These are phyloP conservation scores for Pammene fasciana DNA, from an alignment of 2,888 invertebrate species.

Conservation along the genomic window DNA sequence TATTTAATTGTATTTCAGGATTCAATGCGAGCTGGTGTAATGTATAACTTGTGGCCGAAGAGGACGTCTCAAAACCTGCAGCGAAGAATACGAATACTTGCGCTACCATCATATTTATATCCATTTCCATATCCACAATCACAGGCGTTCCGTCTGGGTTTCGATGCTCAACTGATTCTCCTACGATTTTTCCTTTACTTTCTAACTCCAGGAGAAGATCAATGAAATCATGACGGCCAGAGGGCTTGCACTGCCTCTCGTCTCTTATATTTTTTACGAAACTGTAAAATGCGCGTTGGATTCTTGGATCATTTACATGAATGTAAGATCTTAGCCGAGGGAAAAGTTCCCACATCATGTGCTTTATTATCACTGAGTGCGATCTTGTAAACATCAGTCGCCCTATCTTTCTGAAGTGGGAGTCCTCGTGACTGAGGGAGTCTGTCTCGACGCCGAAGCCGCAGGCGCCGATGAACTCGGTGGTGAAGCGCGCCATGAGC, in stretches of 20 bases:
- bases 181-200: slow-evolving; percentile 45
- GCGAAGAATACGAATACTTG: slow-evolving; percentile 52
- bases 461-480: slow-evolving; percentile 65
- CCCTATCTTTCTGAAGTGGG: slow-evolving; percentile 50
- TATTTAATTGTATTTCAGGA: slow-evolving; percentile 50
- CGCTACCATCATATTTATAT: slow-evolving; percentile 47
- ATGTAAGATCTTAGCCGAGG: slow-evolving; percentile 23
- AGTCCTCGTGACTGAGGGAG: slow-evolving; percentile 59
- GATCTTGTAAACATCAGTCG: slow-evolving; percentile 15
- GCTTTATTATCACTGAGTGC: neutral
- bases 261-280: slow-evolving; percentile 28
- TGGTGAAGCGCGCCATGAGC: slow-evolving; percentile 65
- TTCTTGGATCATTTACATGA: neutral
- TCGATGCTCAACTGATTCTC: slow-evolving; percentile 46
- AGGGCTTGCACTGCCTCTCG: slow-evolving; percentile 48
- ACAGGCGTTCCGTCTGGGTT: slow-evolving; percentile 46
- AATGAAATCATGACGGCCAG: slow-evolving; percentile 52
- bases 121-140: slow-evolving; percentile 44
- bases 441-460: slow-evolving; percentile 65
- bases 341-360: slow-evolving; percentile 19
- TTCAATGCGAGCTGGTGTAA: slow-evolving; percentile 52
- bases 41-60: slow-evolving; percentile 54
- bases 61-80: slow-evolving; percentile 55
- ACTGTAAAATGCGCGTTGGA: slow-evolving; percentile 8
- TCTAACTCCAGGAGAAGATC: slow-evolving; percentile 52